Percentiles rank a stretch among this genome's conserved stretches.
Evolutionary conservation across 2,888 invertebrate species (phyloP).

Genomic region (Heliconius hortense): DNA sequence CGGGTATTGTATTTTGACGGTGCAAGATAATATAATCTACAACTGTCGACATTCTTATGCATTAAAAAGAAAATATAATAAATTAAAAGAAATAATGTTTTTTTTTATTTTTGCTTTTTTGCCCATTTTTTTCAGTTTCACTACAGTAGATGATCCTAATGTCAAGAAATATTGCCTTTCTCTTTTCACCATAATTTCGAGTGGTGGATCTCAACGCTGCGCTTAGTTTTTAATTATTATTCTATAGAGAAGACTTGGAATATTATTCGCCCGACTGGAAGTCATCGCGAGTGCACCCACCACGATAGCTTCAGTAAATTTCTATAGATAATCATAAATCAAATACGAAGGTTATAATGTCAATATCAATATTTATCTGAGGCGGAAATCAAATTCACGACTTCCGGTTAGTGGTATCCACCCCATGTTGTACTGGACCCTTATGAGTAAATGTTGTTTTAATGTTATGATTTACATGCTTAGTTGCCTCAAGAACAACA

Average conservation of each 20-base stretch:
- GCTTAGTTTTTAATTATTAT: too few species aligned
- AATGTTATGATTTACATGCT: not conserved
- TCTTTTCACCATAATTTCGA: too few species aligned
- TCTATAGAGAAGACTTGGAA: too few species aligned
- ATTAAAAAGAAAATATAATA: not conserved
- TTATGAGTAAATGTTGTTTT: conserved; percentile 7
- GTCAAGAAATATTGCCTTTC: too few species aligned
- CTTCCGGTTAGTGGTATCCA: conserved; percentile 11
- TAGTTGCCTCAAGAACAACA: not conserved
- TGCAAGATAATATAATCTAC: conserved; percentile 4
- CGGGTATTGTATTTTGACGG: conserved; percentile 24
- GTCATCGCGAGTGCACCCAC: not conserved
- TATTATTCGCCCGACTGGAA: not conserved
- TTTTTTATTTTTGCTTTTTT: too few species aligned
- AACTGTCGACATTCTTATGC: conserved; percentile 11
- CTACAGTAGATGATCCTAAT: too few species aligned
- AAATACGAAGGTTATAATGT: conserved; percentile 3
- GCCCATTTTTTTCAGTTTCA: not conserved
- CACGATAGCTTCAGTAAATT: not conserved
- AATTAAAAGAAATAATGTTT: too few species aligned
- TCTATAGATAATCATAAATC: not conserved
- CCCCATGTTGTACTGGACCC: not conserved
- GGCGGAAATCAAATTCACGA: conserved; percentile 15
- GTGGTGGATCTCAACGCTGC: too few species aligned
- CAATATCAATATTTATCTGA: conserved; percentile 19